These are phyloP conservation scores for Mormoops blainvillei DNA, from an alignment of 2,113 vertebrate genomes.

Conservation along the genomic window DNA sequence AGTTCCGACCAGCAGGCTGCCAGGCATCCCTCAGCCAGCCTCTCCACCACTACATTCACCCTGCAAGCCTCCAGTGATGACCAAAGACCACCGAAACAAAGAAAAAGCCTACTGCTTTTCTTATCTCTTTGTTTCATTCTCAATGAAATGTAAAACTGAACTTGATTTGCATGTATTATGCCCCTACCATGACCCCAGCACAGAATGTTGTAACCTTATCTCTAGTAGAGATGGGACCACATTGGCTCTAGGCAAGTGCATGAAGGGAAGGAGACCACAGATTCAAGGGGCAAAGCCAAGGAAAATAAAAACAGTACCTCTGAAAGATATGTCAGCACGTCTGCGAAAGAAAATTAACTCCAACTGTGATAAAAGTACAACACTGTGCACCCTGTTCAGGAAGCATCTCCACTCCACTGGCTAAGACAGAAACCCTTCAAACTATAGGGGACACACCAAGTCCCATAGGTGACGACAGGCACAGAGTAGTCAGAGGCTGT, in stretches of 20 bases:
- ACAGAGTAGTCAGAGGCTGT: background rate
- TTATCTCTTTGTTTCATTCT: background rate
- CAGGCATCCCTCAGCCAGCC: background rate
- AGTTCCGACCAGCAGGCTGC: background rate
- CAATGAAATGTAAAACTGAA: background rate
- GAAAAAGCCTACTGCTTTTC: background rate
- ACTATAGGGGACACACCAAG: accelerated
- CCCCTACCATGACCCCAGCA: background rate
- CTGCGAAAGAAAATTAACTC: background rate
- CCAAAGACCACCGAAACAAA: background rate
- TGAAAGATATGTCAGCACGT: background rate
- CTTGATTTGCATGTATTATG: background rate
- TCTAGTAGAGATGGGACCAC: background rate
- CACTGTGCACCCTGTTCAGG: accelerated
- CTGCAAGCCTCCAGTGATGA: background rate
- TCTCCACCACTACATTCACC: background rate
- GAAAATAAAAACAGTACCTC: background rate
- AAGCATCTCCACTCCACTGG: background rate
- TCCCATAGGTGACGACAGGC: background rate
- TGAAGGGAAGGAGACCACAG: background rate
- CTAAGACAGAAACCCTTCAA: background rate
- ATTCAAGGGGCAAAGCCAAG: background rate
- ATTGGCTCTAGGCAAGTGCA: background rate
- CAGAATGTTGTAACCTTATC: background rate
- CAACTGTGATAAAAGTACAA: background rate